These are phyloP conservation scores for Microcebus murinus DNA, from an alignment of 2,113 vertebrate genomes.

Conservation along the genomic window DNA sequence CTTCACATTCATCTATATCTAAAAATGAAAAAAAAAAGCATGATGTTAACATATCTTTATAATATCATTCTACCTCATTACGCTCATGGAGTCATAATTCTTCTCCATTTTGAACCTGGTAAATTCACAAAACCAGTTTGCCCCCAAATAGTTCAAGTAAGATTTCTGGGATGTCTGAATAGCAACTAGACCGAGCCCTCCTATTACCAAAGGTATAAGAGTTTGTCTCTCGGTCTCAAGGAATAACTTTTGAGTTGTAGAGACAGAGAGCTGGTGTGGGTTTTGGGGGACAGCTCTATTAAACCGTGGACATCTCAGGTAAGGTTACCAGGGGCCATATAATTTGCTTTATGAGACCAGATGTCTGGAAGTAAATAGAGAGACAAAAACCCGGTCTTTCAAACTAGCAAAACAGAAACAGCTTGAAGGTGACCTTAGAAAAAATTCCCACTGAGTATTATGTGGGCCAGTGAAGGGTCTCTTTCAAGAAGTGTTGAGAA, in stretches of 20 bases:
- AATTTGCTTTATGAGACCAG: slow-evolving; percentile 19
- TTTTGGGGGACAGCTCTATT: background rate
- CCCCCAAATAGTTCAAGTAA: background rate
- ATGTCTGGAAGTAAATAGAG: background rate
- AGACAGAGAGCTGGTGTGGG: background rate
- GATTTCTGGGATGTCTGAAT: background rate
- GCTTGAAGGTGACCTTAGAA: background rate
- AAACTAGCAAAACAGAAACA: slow-evolving; percentile 18
- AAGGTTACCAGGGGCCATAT: background rate
- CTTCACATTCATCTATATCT: slow-evolving; percentile 98
- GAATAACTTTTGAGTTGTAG: background rate
- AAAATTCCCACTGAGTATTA: background rate
- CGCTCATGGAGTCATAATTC: background rate
- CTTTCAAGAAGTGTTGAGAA: background rate
- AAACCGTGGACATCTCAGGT: background rate
- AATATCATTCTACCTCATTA: background rate
- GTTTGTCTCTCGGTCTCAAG: background rate
- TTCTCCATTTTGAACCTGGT: background rate
- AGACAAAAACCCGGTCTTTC: slow-evolving; percentile 12
- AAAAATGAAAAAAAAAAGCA: slow-evolving; percentile 58
- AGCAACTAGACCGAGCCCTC: background rate
- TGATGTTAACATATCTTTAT: background rate
- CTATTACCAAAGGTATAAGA: background rate
- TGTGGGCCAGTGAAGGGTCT: background rate
- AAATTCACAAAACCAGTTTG: slow-evolving; percentile 6